Percentiles rank a stretch among this genome's conserved stretches.
Evolutionary conservation across 2,113 vertebrate genomes (phyloP).

Genomic region (Lichenostomus cassidix): DNA sequence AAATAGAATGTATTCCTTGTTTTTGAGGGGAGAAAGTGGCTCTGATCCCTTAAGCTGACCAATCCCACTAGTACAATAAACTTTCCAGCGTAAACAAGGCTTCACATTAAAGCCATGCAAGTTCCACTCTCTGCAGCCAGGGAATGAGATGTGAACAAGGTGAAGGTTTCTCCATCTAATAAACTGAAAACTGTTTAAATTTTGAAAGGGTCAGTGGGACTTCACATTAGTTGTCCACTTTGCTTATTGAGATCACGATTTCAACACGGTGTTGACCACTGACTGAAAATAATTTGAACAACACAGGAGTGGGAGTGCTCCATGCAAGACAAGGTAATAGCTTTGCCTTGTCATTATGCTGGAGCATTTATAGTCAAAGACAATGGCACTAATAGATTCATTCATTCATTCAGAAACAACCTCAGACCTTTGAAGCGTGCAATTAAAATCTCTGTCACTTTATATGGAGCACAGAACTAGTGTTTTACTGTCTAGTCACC

Average conservation of each 20-base stretch:
- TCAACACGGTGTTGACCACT: constrained; percentile 6
- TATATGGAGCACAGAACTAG: constrained; percentile 5
- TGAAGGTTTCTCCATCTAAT: neutral
- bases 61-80: neutral
- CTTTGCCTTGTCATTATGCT: constrained; percentile 31
- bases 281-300: constrained; percentile 47
- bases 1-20: neutral
- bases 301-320: neutral
- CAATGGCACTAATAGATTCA: constrained; percentile 55
- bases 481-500: constrained; percentile 40
- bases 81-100: neutral
- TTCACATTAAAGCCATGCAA: neutral
- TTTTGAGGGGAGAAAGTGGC: neutral
- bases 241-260: constrained; percentile 29
- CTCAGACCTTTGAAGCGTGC: constrained; percentile 39
- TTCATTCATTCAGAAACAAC: constrained; percentile 54
- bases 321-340: constrained; percentile 13
- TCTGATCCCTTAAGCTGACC: constrained; percentile 23
- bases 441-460: constrained; percentile 68
- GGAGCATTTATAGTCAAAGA: constrained; percentile 33
- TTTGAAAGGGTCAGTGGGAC: neutral
- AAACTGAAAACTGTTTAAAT: neutral
- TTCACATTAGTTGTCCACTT: constrained; percentile 46
- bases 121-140: neutral
- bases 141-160: neutral